Evolutionary conservation across 2,113 vertebrate species (phyloP).

Genomic region (Brachionichthys hirsutus): DNA sequence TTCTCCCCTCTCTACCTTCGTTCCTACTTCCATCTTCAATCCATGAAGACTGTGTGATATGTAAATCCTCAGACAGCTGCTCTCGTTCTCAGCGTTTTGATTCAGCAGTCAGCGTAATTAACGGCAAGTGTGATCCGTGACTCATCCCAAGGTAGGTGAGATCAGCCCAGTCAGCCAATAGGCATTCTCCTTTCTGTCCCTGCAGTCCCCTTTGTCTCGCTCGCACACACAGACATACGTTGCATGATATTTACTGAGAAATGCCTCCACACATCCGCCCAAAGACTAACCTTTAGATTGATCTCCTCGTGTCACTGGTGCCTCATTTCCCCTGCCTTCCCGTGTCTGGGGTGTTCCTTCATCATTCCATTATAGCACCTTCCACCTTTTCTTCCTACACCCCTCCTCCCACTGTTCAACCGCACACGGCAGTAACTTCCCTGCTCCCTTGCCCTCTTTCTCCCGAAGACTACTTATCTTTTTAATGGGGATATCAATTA

Average conservation of each 20-base stretch:
- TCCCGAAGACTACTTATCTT: constrained; percentile 51
- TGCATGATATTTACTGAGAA: constrained; percentile 12
- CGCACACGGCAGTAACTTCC: constrained; percentile 30
- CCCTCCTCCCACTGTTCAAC: constrained; percentile 8
- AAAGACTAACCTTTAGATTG: constrained; percentile 13
- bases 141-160: constrained; percentile 73
- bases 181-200: constrained; percentile 19
- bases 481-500: constrained; percentile 73
- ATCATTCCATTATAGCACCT: constrained; percentile 18
- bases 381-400: constrained; percentile 17
- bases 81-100: constrained; percentile 70
- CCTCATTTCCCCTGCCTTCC: constrained; percentile 17
- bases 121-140: constrained; percentile 67
- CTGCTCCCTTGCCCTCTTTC: constrained; percentile 37
- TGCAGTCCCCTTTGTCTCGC: constrained; percentile 5
- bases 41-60: constrained; percentile 71
- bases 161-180: constrained; percentile 60
- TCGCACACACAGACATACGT: not conserved
- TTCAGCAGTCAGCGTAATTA: constrained; percentile 74
- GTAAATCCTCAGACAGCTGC: constrained; percentile 78
- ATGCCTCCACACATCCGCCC: constrained; percentile 8
- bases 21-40: constrained; percentile 23
- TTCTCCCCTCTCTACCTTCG: constrained; percentile 35
- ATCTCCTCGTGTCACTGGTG: constrained; percentile 4
- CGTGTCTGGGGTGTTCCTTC: constrained; percentile 11